Conservation (phyloP, 2,113 vertebrate species). For the Strix aluco region DNA sequence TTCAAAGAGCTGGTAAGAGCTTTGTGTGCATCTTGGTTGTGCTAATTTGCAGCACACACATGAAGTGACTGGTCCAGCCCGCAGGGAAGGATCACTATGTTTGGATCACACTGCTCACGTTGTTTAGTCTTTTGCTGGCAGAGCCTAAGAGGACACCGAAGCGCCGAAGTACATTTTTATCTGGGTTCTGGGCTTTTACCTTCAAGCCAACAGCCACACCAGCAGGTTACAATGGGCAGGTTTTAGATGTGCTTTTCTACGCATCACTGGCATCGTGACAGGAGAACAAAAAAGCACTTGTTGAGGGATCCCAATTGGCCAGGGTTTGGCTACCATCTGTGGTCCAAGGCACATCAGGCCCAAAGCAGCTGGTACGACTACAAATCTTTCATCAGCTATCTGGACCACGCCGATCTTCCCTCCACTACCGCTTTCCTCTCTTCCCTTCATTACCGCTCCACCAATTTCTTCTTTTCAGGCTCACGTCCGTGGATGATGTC, state of each 20-base stretch:
- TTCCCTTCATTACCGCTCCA: accelerated
- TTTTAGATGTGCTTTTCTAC: background rate
- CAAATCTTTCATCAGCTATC: background rate
- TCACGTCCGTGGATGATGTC: background rate
- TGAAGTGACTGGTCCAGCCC: background rate
- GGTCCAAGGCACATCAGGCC: background rate
- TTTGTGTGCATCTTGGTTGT: background rate
- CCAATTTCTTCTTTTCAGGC: accelerated
- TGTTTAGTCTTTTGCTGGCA: background rate
- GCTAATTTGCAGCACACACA: background rate
- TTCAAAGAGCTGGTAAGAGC: background rate
- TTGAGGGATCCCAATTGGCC: background rate
- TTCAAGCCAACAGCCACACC: background rate
- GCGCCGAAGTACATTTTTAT: background rate
- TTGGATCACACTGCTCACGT: background rate
- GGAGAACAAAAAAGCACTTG: background rate
- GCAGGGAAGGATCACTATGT: background rate
- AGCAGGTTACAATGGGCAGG: background rate
- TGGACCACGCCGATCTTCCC: accelerated
- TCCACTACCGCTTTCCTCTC: too few relatives aligned
- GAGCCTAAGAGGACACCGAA: background rate
- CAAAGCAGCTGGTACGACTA: accelerated
- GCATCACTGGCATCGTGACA: background rate
- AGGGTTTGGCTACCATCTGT: accelerated
- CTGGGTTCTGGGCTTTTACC: background rate